phyloP scores from a whole-genome alignment of 2,888 invertebrate genomes.

The Cosmia trapezina region DNA sequence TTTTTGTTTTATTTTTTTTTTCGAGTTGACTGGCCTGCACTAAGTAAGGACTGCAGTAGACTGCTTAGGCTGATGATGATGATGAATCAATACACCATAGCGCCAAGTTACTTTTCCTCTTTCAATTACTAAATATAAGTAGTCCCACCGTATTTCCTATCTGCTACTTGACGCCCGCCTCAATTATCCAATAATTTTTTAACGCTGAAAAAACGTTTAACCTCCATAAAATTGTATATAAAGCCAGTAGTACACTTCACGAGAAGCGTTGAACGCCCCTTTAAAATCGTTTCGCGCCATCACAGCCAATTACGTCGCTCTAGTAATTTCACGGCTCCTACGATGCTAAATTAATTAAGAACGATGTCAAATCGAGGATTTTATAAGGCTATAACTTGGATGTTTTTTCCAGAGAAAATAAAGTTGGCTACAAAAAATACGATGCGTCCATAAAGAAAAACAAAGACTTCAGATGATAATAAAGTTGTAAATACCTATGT shows the following conservation, averaged over 20 bases:
- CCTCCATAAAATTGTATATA: constrained; percentile 23
- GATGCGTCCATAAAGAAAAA: background rate
- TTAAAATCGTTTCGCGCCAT: constrained; percentile 57
- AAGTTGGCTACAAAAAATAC: background rate
- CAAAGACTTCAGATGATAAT: background rate
- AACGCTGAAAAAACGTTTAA: constrained; percentile 11
- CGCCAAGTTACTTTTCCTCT: background rate
- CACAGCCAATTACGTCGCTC: constrained; percentile 68
- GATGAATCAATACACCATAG: background rate
- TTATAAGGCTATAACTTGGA: constrained; percentile 6
- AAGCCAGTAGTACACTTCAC: constrained; percentile 5
- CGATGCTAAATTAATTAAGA: constrained; percentile 63
- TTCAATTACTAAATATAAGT: background rate
- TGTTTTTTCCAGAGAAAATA: background rate
- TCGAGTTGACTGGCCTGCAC: too few species aligned
- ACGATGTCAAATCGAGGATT: constrained; percentile 34
- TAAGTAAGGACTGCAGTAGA: too few species aligned
- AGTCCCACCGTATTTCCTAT: background rate
- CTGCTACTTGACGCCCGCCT: background rate
- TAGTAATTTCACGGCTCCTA: constrained; percentile 57
- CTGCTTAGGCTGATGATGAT: too few species aligned
- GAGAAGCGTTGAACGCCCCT: constrained; percentile 31
- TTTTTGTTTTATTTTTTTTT: too few species aligned
- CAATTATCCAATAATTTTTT: constrained; percentile 20
- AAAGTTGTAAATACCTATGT: background rate